Evolutionary conservation across 2,113 vertebrate genomes (phyloP), one percentile per base, ranked within the genome.

Genomic region (Marmota flaviventris): DNA sequence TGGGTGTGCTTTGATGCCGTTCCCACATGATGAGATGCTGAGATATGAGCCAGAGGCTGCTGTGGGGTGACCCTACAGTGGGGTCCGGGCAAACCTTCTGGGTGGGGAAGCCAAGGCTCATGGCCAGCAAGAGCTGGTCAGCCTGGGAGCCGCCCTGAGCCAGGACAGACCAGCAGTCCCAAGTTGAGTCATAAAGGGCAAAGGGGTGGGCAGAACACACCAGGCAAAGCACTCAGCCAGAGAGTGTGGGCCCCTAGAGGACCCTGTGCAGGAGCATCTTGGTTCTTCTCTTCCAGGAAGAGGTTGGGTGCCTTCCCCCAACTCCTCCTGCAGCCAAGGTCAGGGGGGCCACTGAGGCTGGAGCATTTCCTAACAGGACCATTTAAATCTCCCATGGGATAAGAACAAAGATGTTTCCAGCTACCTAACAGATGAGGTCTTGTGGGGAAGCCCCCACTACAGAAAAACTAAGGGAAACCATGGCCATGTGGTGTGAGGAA

Each of bases 41-140:
- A 83, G 48, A 72, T 58, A 34, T 42, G 8, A 79, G 93, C 83
- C 96, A 92, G 86, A 92, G 70, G 65, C 56, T 65, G n/a, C 0
- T 6, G 29, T 14, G 29, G 22, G 61, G 51, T 87, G 87, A 96
- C 75, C 89, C 76, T 20, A 75, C 20, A 67, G 56, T 4, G 39
- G 73, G 10, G 45, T 32, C 89, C 39, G 13, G 83, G 65, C 42
- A 83, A 83, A 84, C 75, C 48, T 89, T 87, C 56, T 89, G 76
- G 85, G 58, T 13, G 5, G 78, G 48, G 51, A 97, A 97, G 42
- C 42, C 56, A 58, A 91, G 48, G 87, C 22, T 17, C 34, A 27
- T 0, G 5, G 83, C 92, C 96, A 97, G 65, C 45, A 92, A 93
- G 81, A 73, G 32, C 72, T 69, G 32, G 75, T 81, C 56, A 77